phyloP scores from a whole-genome alignment of 1,140 invertebrate species.

The Orius insidiosus region DNA sequence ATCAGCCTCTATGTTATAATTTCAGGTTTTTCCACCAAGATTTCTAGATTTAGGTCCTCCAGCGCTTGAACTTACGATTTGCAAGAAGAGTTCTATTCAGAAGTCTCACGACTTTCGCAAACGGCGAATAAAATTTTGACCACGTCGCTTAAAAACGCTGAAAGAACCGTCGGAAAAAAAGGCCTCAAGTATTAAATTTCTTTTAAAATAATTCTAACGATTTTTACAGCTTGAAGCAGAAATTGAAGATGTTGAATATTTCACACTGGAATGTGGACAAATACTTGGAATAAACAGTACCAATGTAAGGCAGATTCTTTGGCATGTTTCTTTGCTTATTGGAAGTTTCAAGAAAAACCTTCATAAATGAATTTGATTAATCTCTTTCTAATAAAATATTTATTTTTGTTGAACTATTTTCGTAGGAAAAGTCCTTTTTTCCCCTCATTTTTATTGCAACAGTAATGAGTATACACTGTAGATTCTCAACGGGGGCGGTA shows the following conservation, averaged over 20 bases:
- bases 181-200: conserved; percentile 19
- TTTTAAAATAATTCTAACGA: background rate
- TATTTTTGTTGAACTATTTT: too few species aligned
- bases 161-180: conserved; percentile 11
- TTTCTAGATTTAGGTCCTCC: conserved; percentile 87
- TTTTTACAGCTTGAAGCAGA: conserved; percentile 30
- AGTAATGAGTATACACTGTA: too few species aligned
- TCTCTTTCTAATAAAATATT: background rate
- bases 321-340: conserved; percentile 40
- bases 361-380: conserved; percentile 4
- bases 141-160: conserved; percentile 23
- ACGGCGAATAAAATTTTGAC: conserved; percentile 84
- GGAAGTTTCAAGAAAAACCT: conserved; percentile 38
- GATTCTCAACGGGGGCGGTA: too few species aligned
- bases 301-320: conserved; percentile 31
- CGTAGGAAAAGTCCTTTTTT: too few species aligned
- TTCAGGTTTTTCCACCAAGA: conserved; percentile 91
- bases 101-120: conserved; percentile 76
- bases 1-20: too few species aligned
- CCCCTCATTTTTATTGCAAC: too few species aligned
- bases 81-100: conserved; percentile 93
- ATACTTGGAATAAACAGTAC: conserved; percentile 36
- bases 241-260: conserved; percentile 55
- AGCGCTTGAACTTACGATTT: conserved; percentile 90
- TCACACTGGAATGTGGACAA: conserved; percentile 73